Base-by-base conservation (phyloP, 2,113 vertebrate species). In the Nothobranchius kuhntae region DNA sequence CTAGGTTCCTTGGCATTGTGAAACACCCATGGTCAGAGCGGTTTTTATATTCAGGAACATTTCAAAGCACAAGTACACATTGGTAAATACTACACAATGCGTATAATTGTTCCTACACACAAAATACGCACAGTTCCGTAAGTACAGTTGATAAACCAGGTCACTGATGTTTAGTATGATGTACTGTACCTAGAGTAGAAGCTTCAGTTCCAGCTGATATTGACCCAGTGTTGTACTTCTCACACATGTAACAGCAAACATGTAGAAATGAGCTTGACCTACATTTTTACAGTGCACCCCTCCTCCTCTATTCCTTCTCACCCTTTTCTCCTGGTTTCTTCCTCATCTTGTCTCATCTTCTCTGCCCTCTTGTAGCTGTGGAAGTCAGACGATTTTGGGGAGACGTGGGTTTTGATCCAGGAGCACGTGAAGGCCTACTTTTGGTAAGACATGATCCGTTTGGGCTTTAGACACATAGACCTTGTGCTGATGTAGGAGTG, bases 341-440 rank as follows among this genome's bases (percentile, higher is more conserved):
- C 21, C 30, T 9, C 17, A 13, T 21, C 44, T 48, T 21, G 51
- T 45, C 15, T n/a, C 62, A 21, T 57, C 21, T 42, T 52, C 60
- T 68, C 46, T 45, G 45, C 10, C 55, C 46, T 59, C 57, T 71
- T 84, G 26, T 91, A 99, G 98, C 94, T 99, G 13, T 99, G 98
- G 98, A 98, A 97, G 78, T 99, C 98, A 0, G 97, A 98, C 24
- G 96, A 99, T 86, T 99, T 99, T 81, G 97, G 98, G 59, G 96
- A 95, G 92, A 98, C 96, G 1, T 99, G 98, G 98, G 90, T 98
- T 81, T 92, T 99, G 94, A 98, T 99, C 90, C 97, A 99, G 75
- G 97, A 99, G 26, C 97, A 99, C 0, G 98, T 99, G 68, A 99
- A 98, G 88, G 93, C 95, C 51, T 98, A 98, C 75, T 95, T 95